Evolutionary conservation across 2,797 vertebrate genomes (phyloP), one percentile per base, ranked within the genome.

Genomic region (Hephaestus fuliginosus): DNA sequence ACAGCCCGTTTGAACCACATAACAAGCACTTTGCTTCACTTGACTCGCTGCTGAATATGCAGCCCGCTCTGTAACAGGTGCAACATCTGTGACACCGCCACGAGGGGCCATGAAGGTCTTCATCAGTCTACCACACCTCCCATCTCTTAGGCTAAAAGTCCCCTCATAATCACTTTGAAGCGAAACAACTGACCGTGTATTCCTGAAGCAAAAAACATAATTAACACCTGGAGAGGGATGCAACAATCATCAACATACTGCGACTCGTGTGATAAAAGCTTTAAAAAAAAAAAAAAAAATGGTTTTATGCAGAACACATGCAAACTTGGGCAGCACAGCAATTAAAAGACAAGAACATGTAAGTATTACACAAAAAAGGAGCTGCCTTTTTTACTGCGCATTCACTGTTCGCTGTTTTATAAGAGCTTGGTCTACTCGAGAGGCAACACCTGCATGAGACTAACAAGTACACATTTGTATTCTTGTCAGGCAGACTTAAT

Each of bases 391-490:
- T 3, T 28, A 64, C 28, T 52, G 66, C 22, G 17, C 0, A 28
- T 44, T 53, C 48, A 25, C 61, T 43, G 70, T 25, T 25, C 25
- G 4, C 33, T 36, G 70, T 76, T 74, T 46, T 8, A 20, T 5
- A 60, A 72, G 46, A 81, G 63, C 25, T 43, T 62, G 68, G 39
- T 44, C 64, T 22, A 28, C 68, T 55, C 5, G 76, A 78, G 77
- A 44, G 58, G 62, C 22, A 63, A 70, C 83, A 86, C 66, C 80
- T 85, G 76, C 62, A 55, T 56, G 30, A 63, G 33, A 70, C 53
- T 22, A 63, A 72, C 61, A 71, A 64, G 73, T 36, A 64, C 25
- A 44, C 80, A 46, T 62, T 69, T 70, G 30, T 69, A 33, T 56
- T 57, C 58, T 39, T 64, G 30, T 62, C 15, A 41, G 51, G 58